Base-by-base conservation (phyloP, 2,888 invertebrate genomes). In the Molanna angustata region DNA sequence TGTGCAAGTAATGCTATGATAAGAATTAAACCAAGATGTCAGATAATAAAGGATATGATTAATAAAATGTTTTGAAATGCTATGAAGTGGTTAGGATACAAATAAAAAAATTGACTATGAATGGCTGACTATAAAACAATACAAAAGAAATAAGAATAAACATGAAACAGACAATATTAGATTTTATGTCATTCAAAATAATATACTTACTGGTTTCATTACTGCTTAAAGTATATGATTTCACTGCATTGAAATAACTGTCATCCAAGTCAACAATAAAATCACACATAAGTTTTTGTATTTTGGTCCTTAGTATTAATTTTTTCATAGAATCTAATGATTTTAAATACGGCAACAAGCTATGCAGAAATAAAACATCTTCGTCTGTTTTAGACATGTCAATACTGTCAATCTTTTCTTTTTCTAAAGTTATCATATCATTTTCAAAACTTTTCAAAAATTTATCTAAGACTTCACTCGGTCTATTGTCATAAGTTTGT, bases 341-440 rank as follows among this genome's bases (percentile, higher is more conserved):
- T 42, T 33, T 44, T 31, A 56, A 46, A 21, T 40, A 56, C 11
- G 56, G 56, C 3, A 56, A 22, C 3, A 56, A 41, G 14, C 56
- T 56, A 16, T 52, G 56, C n/a, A 56, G 27, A 31, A 49, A 56
- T 33, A 56, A 18, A 9, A 52, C 22, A 49, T 56, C 56, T 18
- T 56, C 56, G 19, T 56, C 56, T 3, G 43, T 43, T 7, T 52
- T 20, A 2, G 42, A 21, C 13, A 17, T 17, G 21, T 40, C 41
- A 21, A 55, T 37, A 2, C 19, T 43, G 3, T 33, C 47, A 9
- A 43, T 17, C 42, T 51, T 55, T 6, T 51, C 47, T 32, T 55
- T 51, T 37, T 51, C 51, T 21, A 55, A 19, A 27, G 39, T 31
- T 18, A 44, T 21, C 4, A 55, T 42, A 35, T 55, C 55, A 43